phyloP scores from a whole-genome alignment of 1,140 invertebrate species.

The Oryctes rhinoceros region DNA sequence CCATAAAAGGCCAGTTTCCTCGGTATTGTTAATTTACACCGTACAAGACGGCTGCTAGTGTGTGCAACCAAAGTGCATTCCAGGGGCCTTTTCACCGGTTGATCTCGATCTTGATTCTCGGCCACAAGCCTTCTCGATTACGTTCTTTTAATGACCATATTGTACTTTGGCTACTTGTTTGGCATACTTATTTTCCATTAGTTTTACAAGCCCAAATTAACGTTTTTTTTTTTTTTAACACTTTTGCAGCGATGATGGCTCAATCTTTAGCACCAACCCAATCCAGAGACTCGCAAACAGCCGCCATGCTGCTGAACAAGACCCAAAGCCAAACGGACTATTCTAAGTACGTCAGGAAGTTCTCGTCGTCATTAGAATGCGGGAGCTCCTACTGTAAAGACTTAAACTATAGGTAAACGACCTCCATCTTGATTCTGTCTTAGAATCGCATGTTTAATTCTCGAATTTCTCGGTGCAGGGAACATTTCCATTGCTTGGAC shows the following conservation, averaged over 20 bases:
- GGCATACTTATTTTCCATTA: too few species aligned
- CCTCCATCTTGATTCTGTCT: background rate
- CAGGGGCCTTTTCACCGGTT: too few species aligned
- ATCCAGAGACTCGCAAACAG: slow-evolving; percentile 43
- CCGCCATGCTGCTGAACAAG: slow-evolving; percentile 62
- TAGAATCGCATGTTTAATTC: background rate
- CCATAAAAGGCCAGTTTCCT: too few species aligned
- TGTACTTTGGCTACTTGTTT: too few species aligned
- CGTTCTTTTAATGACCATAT: too few species aligned
- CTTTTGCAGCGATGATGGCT: slow-evolving; percentile 65
- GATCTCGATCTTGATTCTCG: too few species aligned
- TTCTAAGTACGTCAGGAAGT: slow-evolving; percentile 84
- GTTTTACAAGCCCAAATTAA: background rate
- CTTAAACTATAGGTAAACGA: slow-evolving; percentile 70
- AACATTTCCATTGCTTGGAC: slow-evolving; percentile 97
- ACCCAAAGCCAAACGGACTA: slow-evolving; percentile 71
- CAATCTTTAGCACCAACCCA: slow-evolving; percentile 57
- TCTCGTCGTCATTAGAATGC: slow-evolving; percentile 77
- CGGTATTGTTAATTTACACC: too few species aligned
- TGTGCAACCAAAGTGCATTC: too few species aligned
- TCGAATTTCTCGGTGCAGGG: slow-evolving; percentile 66
- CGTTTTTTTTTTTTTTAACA: background rate
- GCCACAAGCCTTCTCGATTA: too few species aligned
- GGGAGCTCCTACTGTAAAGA: slow-evolving; percentile 83
- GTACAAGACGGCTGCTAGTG: too few species aligned